phyloP scores from a whole-genome alignment of 2,888 invertebrate species.

The Clanis bilineata region DNA sequence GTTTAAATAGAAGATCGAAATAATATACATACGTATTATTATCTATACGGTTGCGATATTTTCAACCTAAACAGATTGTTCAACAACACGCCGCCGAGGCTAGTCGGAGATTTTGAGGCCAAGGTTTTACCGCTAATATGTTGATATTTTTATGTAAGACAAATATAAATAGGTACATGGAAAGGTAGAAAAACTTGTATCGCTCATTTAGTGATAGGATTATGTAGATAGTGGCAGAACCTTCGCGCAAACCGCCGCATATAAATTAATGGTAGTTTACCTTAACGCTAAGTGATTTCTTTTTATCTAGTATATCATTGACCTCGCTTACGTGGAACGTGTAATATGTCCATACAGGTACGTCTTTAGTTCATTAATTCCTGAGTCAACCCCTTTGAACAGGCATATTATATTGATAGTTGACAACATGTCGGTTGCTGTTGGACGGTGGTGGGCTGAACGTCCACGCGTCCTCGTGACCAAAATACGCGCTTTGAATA shows the following conservation, averaged over 20 bases:
- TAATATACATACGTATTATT: slow-evolving; percentile 29
- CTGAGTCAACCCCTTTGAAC: slow-evolving; percentile 56
- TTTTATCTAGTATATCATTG: slow-evolving; percentile 25
- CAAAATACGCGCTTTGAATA: slow-evolving; percentile 76
- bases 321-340: slow-evolving; percentile 29
- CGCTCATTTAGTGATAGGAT: slow-evolving; percentile 30
- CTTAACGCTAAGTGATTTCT: slow-evolving; percentile 28
- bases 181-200: slow-evolving; percentile 53
- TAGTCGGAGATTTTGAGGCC: slow-evolving; percentile 70
- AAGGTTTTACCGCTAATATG: slow-evolving; percentile 71
- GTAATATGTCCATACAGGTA: slow-evolving; percentile 23
- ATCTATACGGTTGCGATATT: slow-evolving; percentile 65
- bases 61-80: slow-evolving; percentile 67
- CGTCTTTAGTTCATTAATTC: slow-evolving; percentile 56
- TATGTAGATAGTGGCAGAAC: slow-evolving; percentile 18
- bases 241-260: slow-evolving; percentile 19
- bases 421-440: slow-evolving; percentile 39
- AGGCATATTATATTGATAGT: slow-evolving; percentile 40
- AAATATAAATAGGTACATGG: slow-evolving; percentile 50
- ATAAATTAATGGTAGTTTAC: slow-evolving; percentile 39
- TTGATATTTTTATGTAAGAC: slow-evolving; percentile 64
- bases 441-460: slow-evolving; percentile 39
- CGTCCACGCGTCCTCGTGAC: slow-evolving; percentile 66
- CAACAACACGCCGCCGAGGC: slow-evolving; percentile 65
- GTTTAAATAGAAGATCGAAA: slow-evolving; percentile 19